These are phyloP conservation scores for Torymus tubicola DNA, from an alignment of 2,888 invertebrate species.

Conservation along the genomic window DNA sequence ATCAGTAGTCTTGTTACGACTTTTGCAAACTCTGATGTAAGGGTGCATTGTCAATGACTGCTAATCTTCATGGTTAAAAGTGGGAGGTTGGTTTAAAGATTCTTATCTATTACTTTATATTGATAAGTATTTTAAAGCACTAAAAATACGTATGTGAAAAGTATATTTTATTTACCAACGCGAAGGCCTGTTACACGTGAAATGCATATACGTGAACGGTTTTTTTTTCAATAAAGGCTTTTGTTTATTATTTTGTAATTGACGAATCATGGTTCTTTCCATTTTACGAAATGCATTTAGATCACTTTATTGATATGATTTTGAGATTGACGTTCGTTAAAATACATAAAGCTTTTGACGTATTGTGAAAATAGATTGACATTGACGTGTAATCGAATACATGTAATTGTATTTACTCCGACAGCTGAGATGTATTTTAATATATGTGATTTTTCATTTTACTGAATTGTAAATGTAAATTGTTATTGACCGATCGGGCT, in stretches of 20 bases:
- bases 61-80: too few relatives aligned
- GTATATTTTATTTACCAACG: too few relatives aligned
- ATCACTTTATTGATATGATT: conserved; percentile 43
- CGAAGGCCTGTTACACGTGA: too few relatives aligned
- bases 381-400: conserved; percentile 46
- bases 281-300: conserved; percentile 8
- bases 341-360: conserved; percentile 42
- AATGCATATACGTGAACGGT: too few relatives aligned
- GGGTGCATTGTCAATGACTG: too few relatives aligned
- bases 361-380: conserved; percentile 46
- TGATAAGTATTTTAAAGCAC: too few relatives aligned
- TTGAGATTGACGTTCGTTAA: conserved; percentile 50
- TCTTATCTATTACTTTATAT: too few relatives aligned
- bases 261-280: conserved; percentile 26
- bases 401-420: conserved; percentile 37
- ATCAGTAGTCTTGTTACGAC: too few relatives aligned
- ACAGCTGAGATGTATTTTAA: conserved; percentile 16
- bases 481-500: background rate
- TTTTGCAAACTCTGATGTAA: too few relatives aligned
- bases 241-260: conserved; percentile 28
- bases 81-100: too few relatives aligned
- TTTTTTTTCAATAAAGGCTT: background rate
- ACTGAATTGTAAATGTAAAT: conserved; percentile 2
- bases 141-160: too few relatives aligned
- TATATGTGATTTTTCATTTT: background rate